Base-by-base conservation (phyloP, 2,888 invertebrate genomes). In the Bimastos eiseni region DNA sequence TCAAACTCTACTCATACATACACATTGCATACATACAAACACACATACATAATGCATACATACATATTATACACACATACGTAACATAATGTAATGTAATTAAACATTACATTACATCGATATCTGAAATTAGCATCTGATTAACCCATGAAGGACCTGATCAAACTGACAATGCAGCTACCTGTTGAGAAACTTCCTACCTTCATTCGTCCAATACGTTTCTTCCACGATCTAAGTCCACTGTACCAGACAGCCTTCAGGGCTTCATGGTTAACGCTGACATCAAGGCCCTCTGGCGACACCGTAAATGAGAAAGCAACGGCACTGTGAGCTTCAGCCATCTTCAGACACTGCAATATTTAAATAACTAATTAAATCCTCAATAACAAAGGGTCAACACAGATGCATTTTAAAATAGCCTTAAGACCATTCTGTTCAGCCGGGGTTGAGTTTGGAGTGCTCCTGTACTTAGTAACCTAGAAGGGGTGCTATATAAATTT, bases 251-350 rank as follows among this genome's bases (percentile, higher is more conserved):
- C 98, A 89, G 99, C 96, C 94, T 98, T 97, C 24, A 99, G 96
- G 15, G 99, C 98, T 96, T 99, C 99, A 91, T 98, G 96, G 95
- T 99, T 99, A 95, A 99, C 98, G 95, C 99, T 98, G 90, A 99
- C 98, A 94, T 98, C 98, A 96, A 99, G 98, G 93, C 99, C 99
- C 95, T 99, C 99, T 95, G 99, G 99, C 92, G 98, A 98, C 94
- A 99, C 98, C 89, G 98, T 97, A 95, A 99, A 99, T 90, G 98
- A 98, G 95, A 99, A 99, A 92, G 98, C 99, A 92, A 99, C 99
- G 91, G 99, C 99, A 92, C 98, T 97, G 96, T 99, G 99, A 93
- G 99, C 99, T 97, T 99, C 99, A 94, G 99, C 99, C 99, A 99
- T 99, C 49, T 88, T 90, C n/a, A 19, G 36, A 49, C 44, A 13